Percentiles rank a stretch among this genome's conserved stretches.
phyloP scores from a whole-genome alignment of 2,888 invertebrate species.

The Eupithecia subumbrata region DNA sequence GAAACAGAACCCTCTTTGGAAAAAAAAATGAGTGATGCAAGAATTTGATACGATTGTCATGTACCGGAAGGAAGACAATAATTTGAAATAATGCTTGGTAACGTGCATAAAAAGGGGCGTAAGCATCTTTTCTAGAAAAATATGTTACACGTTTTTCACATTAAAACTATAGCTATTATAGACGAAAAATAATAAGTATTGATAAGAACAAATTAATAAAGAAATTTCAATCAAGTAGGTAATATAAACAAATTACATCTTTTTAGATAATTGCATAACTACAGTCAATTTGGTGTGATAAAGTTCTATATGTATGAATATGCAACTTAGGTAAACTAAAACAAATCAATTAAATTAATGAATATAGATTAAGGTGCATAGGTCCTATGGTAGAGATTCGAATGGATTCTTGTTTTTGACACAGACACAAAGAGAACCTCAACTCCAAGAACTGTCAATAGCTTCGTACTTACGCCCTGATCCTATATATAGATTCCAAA shows the following conservation, averaged over 20 bases:
- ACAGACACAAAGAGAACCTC: background rate
- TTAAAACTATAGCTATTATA: background rate
- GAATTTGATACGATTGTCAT: constrained; percentile 50
- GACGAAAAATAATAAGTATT: background rate
- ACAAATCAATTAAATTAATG: too few species aligned
- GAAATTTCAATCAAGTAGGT: too few species aligned
- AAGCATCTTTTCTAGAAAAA: constrained; percentile 19
- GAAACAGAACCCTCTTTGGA: constrained; percentile 45
- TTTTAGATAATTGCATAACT: too few species aligned
- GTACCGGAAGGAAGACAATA: constrained; percentile 58
- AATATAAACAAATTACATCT: too few species aligned
- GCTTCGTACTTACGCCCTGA: background rate
- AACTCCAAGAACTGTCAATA: constrained; percentile 9
- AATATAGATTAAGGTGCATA: background rate
- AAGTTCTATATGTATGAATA: too few species aligned
- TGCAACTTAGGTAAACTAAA: too few species aligned
- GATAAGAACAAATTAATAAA: too few species aligned
- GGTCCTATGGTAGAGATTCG: background rate
- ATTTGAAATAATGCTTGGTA: constrained; percentile 51
- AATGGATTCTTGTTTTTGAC: background rate
- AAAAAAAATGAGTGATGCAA: constrained; percentile 14
- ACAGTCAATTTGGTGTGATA: too few species aligned
- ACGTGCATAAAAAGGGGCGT: constrained; percentile 44
- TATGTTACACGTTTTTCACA: constrained; percentile 18
- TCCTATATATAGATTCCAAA: constrained; percentile 29